phyloP scores from a whole-genome alignment of 2,888 invertebrate species.

The Acholoe squamosa region DNA sequence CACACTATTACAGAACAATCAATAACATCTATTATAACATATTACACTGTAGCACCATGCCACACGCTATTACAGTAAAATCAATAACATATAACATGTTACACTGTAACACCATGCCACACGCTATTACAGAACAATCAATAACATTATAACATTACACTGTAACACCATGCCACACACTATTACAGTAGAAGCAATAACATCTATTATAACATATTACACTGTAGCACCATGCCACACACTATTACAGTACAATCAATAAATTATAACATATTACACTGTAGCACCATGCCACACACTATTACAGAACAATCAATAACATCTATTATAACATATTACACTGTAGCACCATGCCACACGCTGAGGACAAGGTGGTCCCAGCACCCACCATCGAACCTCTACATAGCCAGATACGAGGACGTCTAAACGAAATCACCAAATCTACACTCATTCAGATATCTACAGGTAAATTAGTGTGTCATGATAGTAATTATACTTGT shows the following conservation, averaged over 20 bases:
- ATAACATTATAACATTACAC: neutral
- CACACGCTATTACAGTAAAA: neutral
- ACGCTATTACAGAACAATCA: neutral
- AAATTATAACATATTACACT: no score
- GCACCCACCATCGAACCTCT: slow-evolving; percentile 43
- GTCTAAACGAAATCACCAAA: neutral
- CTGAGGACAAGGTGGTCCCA: neutral
- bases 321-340: no score
- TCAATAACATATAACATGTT: neutral
- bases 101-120: neutral
- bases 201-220: no score
- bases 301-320: no score
- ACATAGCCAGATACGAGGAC: neutral
- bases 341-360: neutral
- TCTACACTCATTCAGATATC: slow-evolving; percentile 20
- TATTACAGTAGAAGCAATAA: no score
- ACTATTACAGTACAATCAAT: no score
- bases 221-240: no score
- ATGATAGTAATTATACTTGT: no score
- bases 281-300: no score
- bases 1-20: neutral
- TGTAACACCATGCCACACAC: neutral
- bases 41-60: neutral
- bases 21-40: neutral
- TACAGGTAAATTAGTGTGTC: slow-evolving; percentile 26